Conservation (phyloP, 2,888 invertebrate species). For the Morpho helenor region DNA sequence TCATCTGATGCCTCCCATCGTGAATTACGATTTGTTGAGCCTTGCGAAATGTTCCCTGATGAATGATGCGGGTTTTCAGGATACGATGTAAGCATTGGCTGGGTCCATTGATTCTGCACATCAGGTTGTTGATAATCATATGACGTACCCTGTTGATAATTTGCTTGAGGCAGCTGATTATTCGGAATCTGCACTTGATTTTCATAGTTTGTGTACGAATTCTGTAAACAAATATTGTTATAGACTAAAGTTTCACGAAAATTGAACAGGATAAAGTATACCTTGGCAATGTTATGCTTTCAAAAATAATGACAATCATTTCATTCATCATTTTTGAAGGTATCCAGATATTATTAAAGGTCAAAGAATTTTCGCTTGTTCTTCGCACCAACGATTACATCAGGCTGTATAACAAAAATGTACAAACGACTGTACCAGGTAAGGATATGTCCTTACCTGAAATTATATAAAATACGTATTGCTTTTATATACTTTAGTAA, state of each 20-base stretch:
- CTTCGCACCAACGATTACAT: background rate
- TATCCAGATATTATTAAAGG: background rate
- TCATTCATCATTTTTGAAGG: background rate
- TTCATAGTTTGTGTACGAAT: slow-evolving; percentile 16
- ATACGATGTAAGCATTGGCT: slow-evolving; percentile 5
- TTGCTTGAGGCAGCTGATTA: slow-evolving; percentile 2
- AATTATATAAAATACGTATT: background rate
- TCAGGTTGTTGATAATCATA: slow-evolving; percentile 8
- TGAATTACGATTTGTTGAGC: background rate
- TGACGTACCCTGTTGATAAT: background rate
- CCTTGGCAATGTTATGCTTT: too few species aligned
- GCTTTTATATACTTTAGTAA: background rate
- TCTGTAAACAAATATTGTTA: slow-evolving; percentile 26
- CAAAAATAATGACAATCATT: too few species aligned
- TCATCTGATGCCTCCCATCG: background rate
- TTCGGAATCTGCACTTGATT: background rate
- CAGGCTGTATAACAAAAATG: too few species aligned
- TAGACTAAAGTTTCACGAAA: slow-evolving; percentile 4
- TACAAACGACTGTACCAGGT: background rate
- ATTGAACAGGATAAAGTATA: background rate
- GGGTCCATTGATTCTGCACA: slow-evolving; percentile 9
- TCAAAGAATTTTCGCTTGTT: background rate
- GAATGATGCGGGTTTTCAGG: background rate
- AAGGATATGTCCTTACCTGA: background rate
- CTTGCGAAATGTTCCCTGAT: background rate